These are phyloP conservation scores for Drosophila sproati DNA, from an alignment of 1,140 invertebrate genomes.

Conservation along the genomic window DNA sequence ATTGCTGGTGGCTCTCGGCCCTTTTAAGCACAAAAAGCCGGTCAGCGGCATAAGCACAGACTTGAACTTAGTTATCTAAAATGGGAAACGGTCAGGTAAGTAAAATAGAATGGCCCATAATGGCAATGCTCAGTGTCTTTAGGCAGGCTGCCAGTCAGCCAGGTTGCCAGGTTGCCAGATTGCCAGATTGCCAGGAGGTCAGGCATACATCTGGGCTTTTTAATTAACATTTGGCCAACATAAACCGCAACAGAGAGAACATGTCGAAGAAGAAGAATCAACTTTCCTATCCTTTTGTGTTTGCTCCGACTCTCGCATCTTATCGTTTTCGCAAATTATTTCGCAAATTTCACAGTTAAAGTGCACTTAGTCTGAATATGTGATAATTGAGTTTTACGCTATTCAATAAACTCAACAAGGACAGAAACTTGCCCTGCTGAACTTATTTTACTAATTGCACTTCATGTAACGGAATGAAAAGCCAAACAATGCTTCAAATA, in stretches of 20 bases:
- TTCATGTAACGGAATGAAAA: conserved; percentile 9
- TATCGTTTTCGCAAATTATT: conserved; percentile 9
- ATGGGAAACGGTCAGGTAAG: conserved; percentile 15
- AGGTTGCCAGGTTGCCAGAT: too few relatives aligned
- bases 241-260: conserved; percentile 37
- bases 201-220: conserved; percentile 45
- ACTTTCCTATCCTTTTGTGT: too few relatives aligned
- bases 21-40: conserved; percentile 63
- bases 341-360: conserved; percentile 26
- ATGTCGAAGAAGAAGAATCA: conserved; percentile 8
- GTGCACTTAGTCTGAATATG: conserved; percentile 60
- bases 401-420: conserved; percentile 46
- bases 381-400: conserved; percentile 73
- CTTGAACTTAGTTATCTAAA: conserved; percentile 39
- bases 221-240: conserved; percentile 69
- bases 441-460: conserved; percentile 53
- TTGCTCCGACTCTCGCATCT: background rate
- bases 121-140: conserved; percentile 5
- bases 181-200: background rate
- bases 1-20: conserved; percentile 49
- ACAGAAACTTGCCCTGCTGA: conserved; percentile 12
- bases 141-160: background rate
- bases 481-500: conserved; percentile 10
- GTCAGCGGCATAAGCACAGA: background rate
- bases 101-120: conserved; percentile 45